Percentiles rank a stretch among this genome's conserved stretches.
These are phyloP conservation scores for Ectropis crepuscularia DNA, from an alignment of 2,888 invertebrate genomes.

Conservation along the genomic window DNA sequence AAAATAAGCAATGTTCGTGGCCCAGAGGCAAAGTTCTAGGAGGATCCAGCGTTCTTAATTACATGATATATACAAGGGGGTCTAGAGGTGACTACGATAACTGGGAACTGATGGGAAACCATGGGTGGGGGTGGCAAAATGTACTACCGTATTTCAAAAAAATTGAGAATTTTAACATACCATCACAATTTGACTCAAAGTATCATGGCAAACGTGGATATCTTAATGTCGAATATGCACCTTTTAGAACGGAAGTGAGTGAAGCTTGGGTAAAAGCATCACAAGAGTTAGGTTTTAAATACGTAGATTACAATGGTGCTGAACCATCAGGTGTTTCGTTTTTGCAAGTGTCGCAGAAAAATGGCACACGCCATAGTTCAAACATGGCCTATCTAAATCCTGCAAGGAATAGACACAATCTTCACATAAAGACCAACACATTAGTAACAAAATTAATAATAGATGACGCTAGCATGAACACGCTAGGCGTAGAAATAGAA, in stretches of 20 bases:
- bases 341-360: conserved; percentile 60
- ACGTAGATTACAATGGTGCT: conserved; percentile 64
- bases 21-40: conserved; percentile 86
- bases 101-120: conserved; percentile 76
- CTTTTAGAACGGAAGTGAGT: conserved; percentile 2
- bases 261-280: conserved; percentile 54
- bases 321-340: conserved; percentile 68
- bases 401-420: conserved; percentile 52
- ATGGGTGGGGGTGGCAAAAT: conserved; percentile 49
- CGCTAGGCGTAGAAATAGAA: conserved; percentile 6
- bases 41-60: conserved; percentile 80
- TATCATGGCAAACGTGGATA: conserved; percentile 30
- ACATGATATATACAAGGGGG: conserved; percentile 82
- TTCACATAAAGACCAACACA: conserved; percentile 71
- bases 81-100: conserved; percentile 70
- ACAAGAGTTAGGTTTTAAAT: conserved; percentile 66
- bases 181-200: conserved; percentile 27
- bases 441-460: conserved; percentile 53
- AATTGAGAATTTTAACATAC: conserved; percentile 43
- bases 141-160: conserved; percentile 37
- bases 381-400: conserved; percentile 74
- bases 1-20: conserved; percentile 63
- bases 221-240: conserved; percentile 43
- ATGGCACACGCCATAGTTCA: conserved; percentile 73
- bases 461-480: not conserved